Evolutionary conservation across 2,113 vertebrate species (phyloP).

Genomic region (Plestiodon gilberti): DNA sequence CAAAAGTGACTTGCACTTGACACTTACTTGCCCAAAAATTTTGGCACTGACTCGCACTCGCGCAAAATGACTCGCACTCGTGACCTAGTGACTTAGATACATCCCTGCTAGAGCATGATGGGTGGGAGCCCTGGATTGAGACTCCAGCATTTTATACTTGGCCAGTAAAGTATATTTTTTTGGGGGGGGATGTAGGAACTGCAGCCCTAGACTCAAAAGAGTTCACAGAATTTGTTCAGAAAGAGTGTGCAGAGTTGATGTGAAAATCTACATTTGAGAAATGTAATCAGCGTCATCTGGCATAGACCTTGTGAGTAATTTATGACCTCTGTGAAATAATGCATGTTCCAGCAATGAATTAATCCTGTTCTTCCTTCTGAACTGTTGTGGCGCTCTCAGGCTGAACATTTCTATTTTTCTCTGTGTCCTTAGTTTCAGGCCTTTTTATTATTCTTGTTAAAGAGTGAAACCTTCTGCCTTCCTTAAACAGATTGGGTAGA

Average conservation of each 20-base stretch:
- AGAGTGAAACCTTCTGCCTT: background rate
- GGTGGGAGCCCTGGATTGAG: too few relatives aligned
- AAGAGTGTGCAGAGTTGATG: background rate
- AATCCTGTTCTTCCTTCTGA: slow-evolving; percentile 19
- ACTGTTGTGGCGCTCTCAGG: background rate
- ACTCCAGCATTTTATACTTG: too few relatives aligned
- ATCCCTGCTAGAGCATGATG: too few relatives aligned
- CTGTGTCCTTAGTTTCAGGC: background rate
- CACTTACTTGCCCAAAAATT: too few relatives aligned
- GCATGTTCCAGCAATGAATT: background rate
- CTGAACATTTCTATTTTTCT: slow-evolving; percentile 5
- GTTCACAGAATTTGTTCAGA: background rate
- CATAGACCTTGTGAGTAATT: slow-evolving; percentile 28
- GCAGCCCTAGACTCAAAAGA: background rate
- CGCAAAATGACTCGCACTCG: too few relatives aligned
- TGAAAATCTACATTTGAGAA: slow-evolving; percentile 39
- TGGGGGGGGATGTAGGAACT: background rate
- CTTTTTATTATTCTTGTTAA: background rate
- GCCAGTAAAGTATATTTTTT: background rate
- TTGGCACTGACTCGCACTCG: too few relatives aligned
- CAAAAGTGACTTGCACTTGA: too few relatives aligned
- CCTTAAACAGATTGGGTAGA: background rate
- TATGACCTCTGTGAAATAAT: slow-evolving; percentile 26
- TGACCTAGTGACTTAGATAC: too few relatives aligned
- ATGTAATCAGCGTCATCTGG: background rate